Evolutionary conservation across 92 coral and sea anemone species (phyloP).

Genomic region (Palythoa grandiflora): DNA sequence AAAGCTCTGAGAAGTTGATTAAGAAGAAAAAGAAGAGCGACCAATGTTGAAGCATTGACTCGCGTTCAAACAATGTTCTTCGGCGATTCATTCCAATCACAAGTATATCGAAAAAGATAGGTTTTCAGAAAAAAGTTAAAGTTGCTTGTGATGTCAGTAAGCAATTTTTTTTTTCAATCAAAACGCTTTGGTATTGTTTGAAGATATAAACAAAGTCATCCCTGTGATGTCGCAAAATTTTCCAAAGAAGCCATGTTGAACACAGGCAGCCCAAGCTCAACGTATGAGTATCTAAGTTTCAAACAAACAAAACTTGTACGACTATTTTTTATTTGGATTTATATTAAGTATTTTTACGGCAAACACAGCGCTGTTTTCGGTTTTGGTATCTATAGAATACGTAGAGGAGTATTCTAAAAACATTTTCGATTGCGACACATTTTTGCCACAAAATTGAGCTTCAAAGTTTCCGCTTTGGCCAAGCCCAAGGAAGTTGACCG

Average conservation of each 20-base stretch:
- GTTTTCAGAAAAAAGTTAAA: neutral
- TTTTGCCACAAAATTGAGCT: too few species aligned
- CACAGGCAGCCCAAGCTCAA: neutral
- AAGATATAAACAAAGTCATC: too few species aligned
- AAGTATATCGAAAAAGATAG: neutral
- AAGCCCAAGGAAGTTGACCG: too few species aligned
- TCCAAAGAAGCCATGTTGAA: constrained; percentile 9
- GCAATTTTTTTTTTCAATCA: neutral
- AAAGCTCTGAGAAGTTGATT: neutral
- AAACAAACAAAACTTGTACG: too few species aligned
- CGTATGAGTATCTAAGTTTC: too few species aligned
- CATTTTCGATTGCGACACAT: too few species aligned
- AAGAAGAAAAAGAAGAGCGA: constrained; percentile 1
- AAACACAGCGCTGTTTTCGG: too few species aligned
- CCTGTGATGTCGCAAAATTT: neutral
- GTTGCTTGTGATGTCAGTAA: neutral
- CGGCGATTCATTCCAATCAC: neutral
- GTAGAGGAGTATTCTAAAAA: too few species aligned
- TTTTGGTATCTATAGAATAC: too few species aligned
- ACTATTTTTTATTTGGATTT: too few species aligned
- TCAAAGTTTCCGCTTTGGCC: too few species aligned
- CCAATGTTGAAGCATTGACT: neutral
- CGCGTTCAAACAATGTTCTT: neutral
- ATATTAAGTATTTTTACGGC: too few species aligned
- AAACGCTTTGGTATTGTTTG: neutral